phyloP scores from a whole-genome alignment of 2,797 vertebrate species.

The Pangasius sanitwongsei region DNA sequence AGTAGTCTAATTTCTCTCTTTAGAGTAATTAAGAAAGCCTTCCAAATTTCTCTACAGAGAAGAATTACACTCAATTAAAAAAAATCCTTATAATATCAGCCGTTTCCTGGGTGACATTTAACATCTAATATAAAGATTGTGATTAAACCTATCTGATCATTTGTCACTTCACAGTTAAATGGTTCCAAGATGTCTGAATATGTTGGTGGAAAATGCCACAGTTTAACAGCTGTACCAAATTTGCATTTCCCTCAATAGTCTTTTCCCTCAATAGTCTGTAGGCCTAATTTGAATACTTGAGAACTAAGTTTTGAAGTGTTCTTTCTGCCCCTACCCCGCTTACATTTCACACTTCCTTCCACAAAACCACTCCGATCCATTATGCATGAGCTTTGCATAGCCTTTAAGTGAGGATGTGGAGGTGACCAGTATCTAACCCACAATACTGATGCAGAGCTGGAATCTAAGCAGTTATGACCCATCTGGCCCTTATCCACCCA shows the following conservation, averaged over 20 bases:
- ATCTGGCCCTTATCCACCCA: conserved; percentile 6
- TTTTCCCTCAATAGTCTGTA: conserved; percentile 2
- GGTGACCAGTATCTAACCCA: conserved; percentile 26
- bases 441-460: not conserved
- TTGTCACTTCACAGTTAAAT: conserved; percentile 12
- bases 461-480: conserved; percentile 16
- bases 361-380: not conserved
- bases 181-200: conserved; percentile 14
- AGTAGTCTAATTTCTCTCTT: not conserved
- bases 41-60: not conserved
- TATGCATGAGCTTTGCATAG: not conserved
- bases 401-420: conserved; percentile 9
- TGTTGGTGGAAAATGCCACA: conserved; percentile 1
- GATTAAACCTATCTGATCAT: not conserved
- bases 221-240: not conserved
- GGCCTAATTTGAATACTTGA: conserved; percentile 9
- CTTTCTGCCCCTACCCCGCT: not conserved
- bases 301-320: not conserved
- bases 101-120: not conserved
- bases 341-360: not conserved
- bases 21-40: not conserved
- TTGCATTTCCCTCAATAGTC: not conserved
- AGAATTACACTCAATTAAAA: conserved; percentile 1
- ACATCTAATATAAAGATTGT: not conserved
- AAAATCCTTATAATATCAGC: not conserved